Conservation (phyloP, 2,797 vertebrate species). For the Gadopsis marmoratus region DNA sequence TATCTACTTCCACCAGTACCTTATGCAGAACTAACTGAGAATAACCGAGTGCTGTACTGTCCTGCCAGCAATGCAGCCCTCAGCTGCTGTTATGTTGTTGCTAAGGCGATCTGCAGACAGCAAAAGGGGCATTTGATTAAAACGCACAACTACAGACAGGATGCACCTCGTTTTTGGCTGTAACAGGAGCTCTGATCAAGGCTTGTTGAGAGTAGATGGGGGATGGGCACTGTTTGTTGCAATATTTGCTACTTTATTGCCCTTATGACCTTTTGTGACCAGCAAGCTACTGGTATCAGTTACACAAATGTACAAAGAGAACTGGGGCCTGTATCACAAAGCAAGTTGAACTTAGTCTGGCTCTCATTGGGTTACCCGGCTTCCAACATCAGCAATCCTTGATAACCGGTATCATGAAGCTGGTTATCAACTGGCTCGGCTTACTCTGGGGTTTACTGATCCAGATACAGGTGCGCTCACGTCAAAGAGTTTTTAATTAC, state of each 20-base stretch:
- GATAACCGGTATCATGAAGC: neutral
- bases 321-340: slow-evolving; percentile 22
- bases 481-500: neutral
- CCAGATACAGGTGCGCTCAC: neutral
- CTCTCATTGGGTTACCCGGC: neutral
- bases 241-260: slow-evolving; percentile 16
- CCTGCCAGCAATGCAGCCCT: slow-evolving; percentile 22
- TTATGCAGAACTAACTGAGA: slow-evolving; percentile 86
- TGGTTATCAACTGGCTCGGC: slow-evolving; percentile 2
- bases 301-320: slow-evolving; percentile 28
- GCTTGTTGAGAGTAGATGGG: slow-evolving; percentile 8
- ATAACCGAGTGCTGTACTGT: neutral
- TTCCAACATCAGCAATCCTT: neutral
- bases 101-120: slow-evolving; percentile 18
- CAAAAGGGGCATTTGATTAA: slow-evolving; percentile 8
- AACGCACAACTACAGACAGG: slow-evolving; percentile 28
- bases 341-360: neutral
- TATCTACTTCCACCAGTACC: slow-evolving; percentile 96
- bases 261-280: slow-evolving; percentile 30
- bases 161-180: slow-evolving; percentile 8
- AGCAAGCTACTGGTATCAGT: slow-evolving; percentile 55
- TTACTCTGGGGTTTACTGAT: neutral
- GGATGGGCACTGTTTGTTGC: slow-evolving; percentile 30
- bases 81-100: slow-evolving; percentile 18
- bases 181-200: slow-evolving; percentile 8